phyloP scores from a whole-genome alignment of 2,797 vertebrate species.

The Rhabdophis nuchalis region DNA sequence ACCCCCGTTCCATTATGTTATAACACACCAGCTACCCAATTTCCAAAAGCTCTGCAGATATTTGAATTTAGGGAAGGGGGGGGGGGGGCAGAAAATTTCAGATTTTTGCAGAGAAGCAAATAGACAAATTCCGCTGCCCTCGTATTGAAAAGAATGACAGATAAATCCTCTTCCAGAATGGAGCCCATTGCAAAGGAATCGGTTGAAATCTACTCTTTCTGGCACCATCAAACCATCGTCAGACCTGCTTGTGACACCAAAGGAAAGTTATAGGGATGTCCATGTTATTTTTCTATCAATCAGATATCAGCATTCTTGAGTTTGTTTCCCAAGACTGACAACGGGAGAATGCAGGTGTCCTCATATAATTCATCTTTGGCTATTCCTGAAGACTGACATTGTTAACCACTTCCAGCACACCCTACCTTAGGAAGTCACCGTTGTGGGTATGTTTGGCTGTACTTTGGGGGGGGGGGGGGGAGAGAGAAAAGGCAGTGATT shows the following conservation, averaged over 20 bases:
- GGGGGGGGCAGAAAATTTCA: constrained; percentile 43
- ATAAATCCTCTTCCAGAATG: constrained; percentile 59
- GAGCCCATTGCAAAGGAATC: constrained; percentile 57
- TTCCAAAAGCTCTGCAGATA: constrained; percentile 51
- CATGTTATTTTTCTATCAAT: constrained; percentile 65
- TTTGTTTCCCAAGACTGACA: constrained; percentile 49
- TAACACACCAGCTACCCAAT: constrained; percentile 28
- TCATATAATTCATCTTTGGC: constrained; percentile 33
- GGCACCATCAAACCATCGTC: constrained; percentile 63
- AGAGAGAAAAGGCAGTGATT: constrained; percentile 32
- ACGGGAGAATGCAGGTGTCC: constrained; percentile 62
- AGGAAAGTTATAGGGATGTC: constrained; percentile 49
- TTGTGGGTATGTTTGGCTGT: constrained; percentile 28
- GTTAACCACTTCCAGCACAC: constrained; percentile 47
- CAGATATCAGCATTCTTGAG: constrained; percentile 61
- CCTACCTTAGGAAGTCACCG: constrained; percentile 37
- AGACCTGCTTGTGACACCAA: constrained; percentile 64
- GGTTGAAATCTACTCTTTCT: not conserved
- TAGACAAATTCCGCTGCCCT: constrained; percentile 61
- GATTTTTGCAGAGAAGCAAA: constrained; percentile 64
- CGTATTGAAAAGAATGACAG: constrained; percentile 57
- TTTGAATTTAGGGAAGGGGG: constrained; percentile 24
- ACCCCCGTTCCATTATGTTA: constrained; percentile 21
- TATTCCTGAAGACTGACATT: constrained; percentile 48
- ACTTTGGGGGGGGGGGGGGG: constrained; percentile 7